These are phyloP conservation scores for Axea sp. DNA, from an alignment of 2,888 invertebrate genomes.

Conservation along the genomic window DNA sequence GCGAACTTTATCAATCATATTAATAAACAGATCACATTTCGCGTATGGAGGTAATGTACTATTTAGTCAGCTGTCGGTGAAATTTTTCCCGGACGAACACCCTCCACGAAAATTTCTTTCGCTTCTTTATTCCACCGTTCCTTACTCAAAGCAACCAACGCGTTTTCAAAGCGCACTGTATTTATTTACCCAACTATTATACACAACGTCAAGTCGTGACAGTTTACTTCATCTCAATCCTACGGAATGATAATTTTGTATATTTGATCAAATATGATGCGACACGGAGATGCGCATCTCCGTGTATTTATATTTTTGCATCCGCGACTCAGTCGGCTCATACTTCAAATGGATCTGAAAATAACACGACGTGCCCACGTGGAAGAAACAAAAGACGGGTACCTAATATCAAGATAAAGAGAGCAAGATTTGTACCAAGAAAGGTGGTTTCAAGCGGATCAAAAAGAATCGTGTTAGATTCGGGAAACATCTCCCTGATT, in stretches of 20 bases:
- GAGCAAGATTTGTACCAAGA: slow-evolving; percentile 4
- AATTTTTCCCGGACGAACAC: slow-evolving; percentile 13
- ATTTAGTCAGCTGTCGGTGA: slow-evolving; percentile 45
- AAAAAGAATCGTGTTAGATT: slow-evolving; percentile 11
- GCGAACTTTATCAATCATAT: too few relatives aligned
- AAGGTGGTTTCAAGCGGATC: slow-evolving; percentile 26
- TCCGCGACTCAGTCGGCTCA: slow-evolving; percentile 5
- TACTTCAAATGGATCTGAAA: slow-evolving; percentile 35
- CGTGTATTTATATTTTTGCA: slow-evolving; percentile 18
- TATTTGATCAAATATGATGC: slow-evolving; percentile 50
- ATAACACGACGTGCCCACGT: slow-evolving; percentile 34
- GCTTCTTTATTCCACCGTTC: not conserved
- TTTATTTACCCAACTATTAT: slow-evolving; percentile 55
- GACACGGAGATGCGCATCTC: slow-evolving; percentile 6
- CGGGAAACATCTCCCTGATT: slow-evolving; percentile 2
- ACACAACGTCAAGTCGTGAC: slow-evolving; percentile 54
- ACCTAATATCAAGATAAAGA: slow-evolving; percentile 43
- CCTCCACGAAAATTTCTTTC: slow-evolving; percentile 6
- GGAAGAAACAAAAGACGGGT: slow-evolving; percentile 40
- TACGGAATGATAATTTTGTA: slow-evolving; percentile 44
- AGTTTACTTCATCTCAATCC: slow-evolving; percentile 55
- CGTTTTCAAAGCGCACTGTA: slow-evolving; percentile 42
- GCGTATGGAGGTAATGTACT: slow-evolving; percentile 1
- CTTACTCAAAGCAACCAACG: slow-evolving; percentile 1
- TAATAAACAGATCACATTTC: slow-evolving; percentile 33